These are phyloP conservation scores for Saimiri boliviensis DNA, from an alignment of 2,113 vertebrate species.

Conservation along the genomic window DNA sequence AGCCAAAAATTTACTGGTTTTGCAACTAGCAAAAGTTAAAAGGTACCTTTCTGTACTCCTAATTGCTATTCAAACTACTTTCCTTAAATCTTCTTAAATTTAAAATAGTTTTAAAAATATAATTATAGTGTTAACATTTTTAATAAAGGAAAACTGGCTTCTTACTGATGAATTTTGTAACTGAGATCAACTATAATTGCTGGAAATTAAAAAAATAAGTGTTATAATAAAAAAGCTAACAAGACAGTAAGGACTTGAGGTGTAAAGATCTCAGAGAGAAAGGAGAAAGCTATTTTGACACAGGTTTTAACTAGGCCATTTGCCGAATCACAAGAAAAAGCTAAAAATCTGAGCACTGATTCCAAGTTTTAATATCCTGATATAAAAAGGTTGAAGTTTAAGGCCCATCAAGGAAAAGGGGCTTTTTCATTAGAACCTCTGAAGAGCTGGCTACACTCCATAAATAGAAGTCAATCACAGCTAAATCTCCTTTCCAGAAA, in stretches of 20 bases:
- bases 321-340: background rate
- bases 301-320: background rate
- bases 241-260: background rate
- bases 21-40: background rate
- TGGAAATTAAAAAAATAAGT: background rate
- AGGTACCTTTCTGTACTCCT: background rate
- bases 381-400: background rate
- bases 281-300: background rate
- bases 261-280: background rate
- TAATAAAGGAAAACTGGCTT: constrained; percentile 10
- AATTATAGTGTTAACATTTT: constrained; percentile 36
- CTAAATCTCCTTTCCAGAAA: background rate
- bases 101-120: constrained; percentile 42
- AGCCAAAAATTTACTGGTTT: background rate
- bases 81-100: background rate
- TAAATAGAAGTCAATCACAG: background rate
- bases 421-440: background rate
- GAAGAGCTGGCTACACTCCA: background rate
- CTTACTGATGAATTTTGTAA: background rate
- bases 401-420: background rate
- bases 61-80: background rate
- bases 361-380: background rate
- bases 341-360: background rate
- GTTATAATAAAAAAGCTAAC: background rate
- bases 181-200: background rate